A percentile compares a stretch with the other conserved stretches of the same genome.
Evolutionary conservation across 2,888 invertebrate genomes (phyloP).

Genomic region (Dione vanillae): DNA sequence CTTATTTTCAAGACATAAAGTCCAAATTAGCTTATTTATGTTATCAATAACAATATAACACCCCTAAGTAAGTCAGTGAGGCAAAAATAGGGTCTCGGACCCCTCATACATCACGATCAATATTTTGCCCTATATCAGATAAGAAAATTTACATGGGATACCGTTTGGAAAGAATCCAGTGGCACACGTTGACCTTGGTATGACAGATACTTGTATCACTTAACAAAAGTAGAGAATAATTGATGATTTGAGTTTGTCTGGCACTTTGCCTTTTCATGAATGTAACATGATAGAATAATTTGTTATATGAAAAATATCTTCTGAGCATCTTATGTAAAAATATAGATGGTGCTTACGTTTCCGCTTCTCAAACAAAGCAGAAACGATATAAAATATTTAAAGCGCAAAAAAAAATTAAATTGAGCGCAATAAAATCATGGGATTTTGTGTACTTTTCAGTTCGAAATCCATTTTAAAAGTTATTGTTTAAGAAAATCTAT

Average conservation of each 20-base stretch:
- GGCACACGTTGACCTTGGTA: conserved; percentile 35
- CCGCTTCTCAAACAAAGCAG: no score
- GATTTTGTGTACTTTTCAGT: no score
- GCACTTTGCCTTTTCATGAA: not conserved
- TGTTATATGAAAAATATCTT: not conserved
- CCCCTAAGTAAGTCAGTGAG: conserved; percentile 47
- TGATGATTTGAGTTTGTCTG: not conserved
- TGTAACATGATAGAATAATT: not conserved
- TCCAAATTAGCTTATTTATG: conserved; percentile 35
- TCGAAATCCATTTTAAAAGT: no score
- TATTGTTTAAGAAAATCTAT: no score
- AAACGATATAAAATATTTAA: no score
- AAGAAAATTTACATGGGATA: conserved; percentile 44
- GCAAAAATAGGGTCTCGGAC: conserved; percentile 37
- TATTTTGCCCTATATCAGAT: conserved; percentile 61
- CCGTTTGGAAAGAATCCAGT: conserved; percentile 39
- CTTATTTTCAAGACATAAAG: conserved; percentile 50
- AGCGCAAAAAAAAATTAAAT: no score
- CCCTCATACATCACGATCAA: conserved; percentile 55
- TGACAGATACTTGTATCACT: conserved; percentile 9
- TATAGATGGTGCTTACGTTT: no score
- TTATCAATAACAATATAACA: conserved; percentile 25
- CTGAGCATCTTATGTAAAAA: not conserved
- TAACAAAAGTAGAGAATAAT: not conserved
- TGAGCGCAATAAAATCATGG: no score